Conservation (phyloP, 2,888 invertebrate genomes). For the Miltochrista miniata region DNA sequence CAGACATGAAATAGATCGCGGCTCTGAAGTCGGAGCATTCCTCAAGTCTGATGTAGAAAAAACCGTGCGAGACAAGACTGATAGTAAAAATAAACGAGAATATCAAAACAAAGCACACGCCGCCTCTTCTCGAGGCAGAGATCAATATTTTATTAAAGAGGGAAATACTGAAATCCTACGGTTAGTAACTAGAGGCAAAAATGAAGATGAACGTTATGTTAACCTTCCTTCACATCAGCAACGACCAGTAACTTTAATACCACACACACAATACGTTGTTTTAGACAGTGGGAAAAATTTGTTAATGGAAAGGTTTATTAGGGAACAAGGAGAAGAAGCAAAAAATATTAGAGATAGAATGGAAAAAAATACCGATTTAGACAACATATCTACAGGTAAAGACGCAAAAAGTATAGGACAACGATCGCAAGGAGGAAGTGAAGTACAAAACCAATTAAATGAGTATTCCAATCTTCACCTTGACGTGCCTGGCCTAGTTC, state of each 20-base stretch:
- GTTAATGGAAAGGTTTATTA: constrained; percentile 92
- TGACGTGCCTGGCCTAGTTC: constrained; percentile 72
- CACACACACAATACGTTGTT: constrained; percentile 85
- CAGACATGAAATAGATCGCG: constrained; percentile 90
- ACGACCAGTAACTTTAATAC: constrained; percentile 81
- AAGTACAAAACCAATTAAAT: constrained; percentile 58
- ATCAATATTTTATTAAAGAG: constrained; percentile 91
- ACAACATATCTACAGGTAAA: constrained; percentile 77
- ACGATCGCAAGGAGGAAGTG: constrained; percentile 59
- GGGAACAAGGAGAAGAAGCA: constrained; percentile 89
- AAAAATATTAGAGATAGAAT: constrained; percentile 83
- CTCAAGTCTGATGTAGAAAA: constrained; percentile 68
- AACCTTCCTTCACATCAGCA: constrained; percentile 81
- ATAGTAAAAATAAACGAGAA: constrained; percentile 57
- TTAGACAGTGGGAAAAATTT: constrained; percentile 93
- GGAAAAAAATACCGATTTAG: constrained; percentile 71
- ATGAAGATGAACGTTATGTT: constrained; percentile 85
- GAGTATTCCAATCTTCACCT: constrained; percentile 63
- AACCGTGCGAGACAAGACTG: constrained; percentile 54
- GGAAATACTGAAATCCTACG: constrained; percentile 93
- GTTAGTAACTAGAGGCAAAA: constrained; percentile 89
- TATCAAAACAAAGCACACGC: constrained; percentile 59
- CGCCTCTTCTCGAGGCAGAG: constrained; percentile 79
- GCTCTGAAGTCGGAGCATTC: constrained; percentile 85
- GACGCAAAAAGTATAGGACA: constrained; percentile 77